Base-by-base conservation (phyloP, 2,888 invertebrate genomes). In the Phrixothrix hirtus region DNA sequence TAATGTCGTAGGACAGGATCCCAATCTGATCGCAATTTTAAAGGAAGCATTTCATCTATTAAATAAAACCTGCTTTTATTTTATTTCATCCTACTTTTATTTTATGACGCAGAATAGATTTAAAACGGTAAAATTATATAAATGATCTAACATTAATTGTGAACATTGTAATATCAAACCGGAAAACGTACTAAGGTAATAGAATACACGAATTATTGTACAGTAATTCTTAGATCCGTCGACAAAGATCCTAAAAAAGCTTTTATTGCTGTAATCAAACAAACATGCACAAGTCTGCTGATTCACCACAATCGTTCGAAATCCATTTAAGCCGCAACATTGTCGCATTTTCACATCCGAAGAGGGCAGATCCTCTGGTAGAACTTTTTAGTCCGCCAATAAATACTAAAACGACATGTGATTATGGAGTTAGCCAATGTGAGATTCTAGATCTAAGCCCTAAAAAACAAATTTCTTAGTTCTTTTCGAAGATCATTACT, bases 401-500 rank as follows among this genome's bases (percentile, higher is more conserved):
- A 53, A 53, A 47, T 47, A 53, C 43, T 53, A 35, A 37, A 53
- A 53, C 41, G 54, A 54, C 54, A 49, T 61, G 47, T 54, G 65
- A 66, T 66, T 64, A 63, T 64, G 49, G 42, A 41, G 47, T 54
- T 59, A 59, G 62, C 69, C 68, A 67, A 68, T 68, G 59, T 49
- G 39, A 30, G 35, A 55, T 47, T 56, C 56, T 52, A 50, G 48
- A 52, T 55, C 55, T 60, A 61, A 60, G 59, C 57, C 58, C 60
- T 61, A 64, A 67, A 68, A 69, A 69, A 67, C 65, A 49, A 48
- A 53, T 51, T 55, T 50, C 21, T 38, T 36, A 45, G 42, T 35
- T 56, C 44, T 45, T 49, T 52, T 26, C 39, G 38, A 46, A 64
- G 73, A 73, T 72, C 74, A 74, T 75, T 74, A 75, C 70, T 72